Evolutionary conservation across 1,140 invertebrate species (phyloP).

Genomic region (Psilanteris sp.): DNA sequence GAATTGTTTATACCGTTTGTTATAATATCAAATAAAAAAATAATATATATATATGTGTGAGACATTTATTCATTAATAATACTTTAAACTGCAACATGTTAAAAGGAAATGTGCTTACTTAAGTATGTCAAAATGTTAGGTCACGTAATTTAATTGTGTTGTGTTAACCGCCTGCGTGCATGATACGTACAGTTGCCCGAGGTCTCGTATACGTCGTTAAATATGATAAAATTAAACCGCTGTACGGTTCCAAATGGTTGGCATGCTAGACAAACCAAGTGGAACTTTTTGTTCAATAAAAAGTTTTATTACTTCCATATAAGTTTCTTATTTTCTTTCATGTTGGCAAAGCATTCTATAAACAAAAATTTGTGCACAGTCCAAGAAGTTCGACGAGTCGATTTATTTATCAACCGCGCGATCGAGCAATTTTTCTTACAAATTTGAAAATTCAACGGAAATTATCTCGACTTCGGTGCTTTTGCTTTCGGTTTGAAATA

Average conservation of each 20-base stretch:
- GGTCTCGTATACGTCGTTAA: conserved; percentile 64
- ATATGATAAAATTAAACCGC: conserved; percentile 65
- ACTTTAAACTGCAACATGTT: conserved; percentile 62
- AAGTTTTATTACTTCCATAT: conserved; percentile 55
- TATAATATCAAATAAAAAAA: conserved; percentile 31
- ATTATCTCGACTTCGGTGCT: too few species aligned
- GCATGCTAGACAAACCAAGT: conserved; percentile 61
- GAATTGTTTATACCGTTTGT: too few species aligned
- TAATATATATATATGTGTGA: conserved; percentile 30
- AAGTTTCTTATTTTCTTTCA: conserved; percentile 39
- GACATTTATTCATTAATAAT: conserved; percentile 60
- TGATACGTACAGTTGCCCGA: conserved; percentile 63
- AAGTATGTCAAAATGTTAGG: conserved; percentile 65
- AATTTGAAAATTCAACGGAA: too few species aligned
- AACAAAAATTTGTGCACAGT: conserved; percentile 39
- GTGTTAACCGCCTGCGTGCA: conserved; percentile 64
- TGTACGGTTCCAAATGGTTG: conserved; percentile 61
- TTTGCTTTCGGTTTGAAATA: too few species aligned
- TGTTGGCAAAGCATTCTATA: conserved; percentile 6
- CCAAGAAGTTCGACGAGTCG: too few species aligned
- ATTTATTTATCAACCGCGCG: too few species aligned
- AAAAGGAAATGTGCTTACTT: conserved; percentile 64
- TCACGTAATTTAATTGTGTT: conserved; percentile 65
- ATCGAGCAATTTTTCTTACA: too few species aligned
- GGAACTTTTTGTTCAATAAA: conserved; percentile 61